phyloP scores from a whole-genome alignment of 2,113 vertebrate genomes.

The Sander vitreus region DNA sequence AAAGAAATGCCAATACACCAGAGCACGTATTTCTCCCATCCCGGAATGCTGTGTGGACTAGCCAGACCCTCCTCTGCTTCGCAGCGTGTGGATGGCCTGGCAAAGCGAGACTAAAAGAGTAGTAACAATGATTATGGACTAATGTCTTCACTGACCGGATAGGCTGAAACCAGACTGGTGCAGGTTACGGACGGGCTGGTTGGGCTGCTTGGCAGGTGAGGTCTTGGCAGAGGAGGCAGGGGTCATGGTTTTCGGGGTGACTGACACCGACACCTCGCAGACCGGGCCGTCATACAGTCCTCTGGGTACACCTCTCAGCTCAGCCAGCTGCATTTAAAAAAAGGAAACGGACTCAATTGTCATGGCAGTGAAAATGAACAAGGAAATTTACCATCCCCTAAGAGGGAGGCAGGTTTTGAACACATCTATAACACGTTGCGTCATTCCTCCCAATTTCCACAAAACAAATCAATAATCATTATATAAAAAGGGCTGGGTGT shows the following conservation, averaged over 20 bases:
- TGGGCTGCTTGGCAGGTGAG: conserved; percentile 94
- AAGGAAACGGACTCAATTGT: conserved; percentile 19
- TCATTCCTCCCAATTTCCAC: not conserved
- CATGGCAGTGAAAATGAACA: not conserved
- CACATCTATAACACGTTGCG: not conserved
- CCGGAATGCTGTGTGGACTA: too few relatives aligned
- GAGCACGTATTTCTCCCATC: too few relatives aligned
- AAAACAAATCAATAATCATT: not conserved
- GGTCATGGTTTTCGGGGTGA: conserved; percentile 94
- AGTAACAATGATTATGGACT: not conserved
- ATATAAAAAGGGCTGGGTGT: not conserved
- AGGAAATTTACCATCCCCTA: not conserved
- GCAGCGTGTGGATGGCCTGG: too few relatives aligned
- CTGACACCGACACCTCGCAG: conserved; percentile 95
- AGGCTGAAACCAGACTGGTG: conserved; percentile 99
- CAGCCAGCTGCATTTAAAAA: conserved; percentile 89
- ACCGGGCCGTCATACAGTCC: conserved; percentile 97
- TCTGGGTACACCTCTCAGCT: conserved; percentile 94
- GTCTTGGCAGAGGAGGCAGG: conserved; percentile 96
- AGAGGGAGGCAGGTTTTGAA: not conserved
- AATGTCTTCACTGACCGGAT: conserved; percentile 86
- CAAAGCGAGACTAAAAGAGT: too few relatives aligned
- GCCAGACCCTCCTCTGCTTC: too few relatives aligned
- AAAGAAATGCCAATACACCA: too few relatives aligned
- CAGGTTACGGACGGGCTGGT: conserved; percentile 94